phyloP scores from a whole-genome alignment of 2,888 invertebrate genomes.

The Germaria angustata region DNA sequence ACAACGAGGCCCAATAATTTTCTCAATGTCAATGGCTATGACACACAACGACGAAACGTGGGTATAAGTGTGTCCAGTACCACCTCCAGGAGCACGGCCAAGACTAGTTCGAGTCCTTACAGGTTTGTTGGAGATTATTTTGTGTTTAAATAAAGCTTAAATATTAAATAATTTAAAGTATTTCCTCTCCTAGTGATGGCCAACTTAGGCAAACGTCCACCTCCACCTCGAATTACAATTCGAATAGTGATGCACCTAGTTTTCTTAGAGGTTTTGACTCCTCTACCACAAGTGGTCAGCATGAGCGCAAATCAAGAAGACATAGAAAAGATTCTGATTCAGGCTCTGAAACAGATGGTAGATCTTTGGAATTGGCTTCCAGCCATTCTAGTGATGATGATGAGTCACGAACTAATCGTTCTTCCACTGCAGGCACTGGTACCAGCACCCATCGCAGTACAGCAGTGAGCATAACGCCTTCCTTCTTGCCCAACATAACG shows the following conservation, averaged over 20 bases:
- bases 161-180: constrained; percentile 56
- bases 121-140: constrained; percentile 81
- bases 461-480: constrained; percentile 79
- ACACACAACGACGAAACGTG: constrained; percentile 86
- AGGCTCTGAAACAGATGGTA: constrained; percentile 89
- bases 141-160: not conserved
- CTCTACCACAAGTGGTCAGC: constrained; percentile 72
- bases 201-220: constrained; percentile 91
- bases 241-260: constrained; percentile 88
- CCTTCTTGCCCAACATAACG: constrained; percentile 84
- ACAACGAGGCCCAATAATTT: constrained; percentile 76
- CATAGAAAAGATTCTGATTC: constrained; percentile 86
- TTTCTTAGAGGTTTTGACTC: constrained; percentile 83
- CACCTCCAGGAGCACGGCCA: constrained; percentile 95
- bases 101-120: constrained; percentile 96
- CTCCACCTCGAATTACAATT: constrained; percentile 93
- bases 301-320: constrained; percentile 76
- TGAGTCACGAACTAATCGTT: constrained; percentile 81
- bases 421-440: constrained; percentile 74
- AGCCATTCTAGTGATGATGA: constrained; percentile 97
- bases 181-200: constrained; percentile 83
- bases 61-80: constrained; percentile 97
- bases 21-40: constrained; percentile 79
- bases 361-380: constrained; percentile 94
- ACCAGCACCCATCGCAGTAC: constrained; percentile 79